Conservation (phyloP, 2,113 vertebrate genomes). For the Condylura cristata region DNA sequence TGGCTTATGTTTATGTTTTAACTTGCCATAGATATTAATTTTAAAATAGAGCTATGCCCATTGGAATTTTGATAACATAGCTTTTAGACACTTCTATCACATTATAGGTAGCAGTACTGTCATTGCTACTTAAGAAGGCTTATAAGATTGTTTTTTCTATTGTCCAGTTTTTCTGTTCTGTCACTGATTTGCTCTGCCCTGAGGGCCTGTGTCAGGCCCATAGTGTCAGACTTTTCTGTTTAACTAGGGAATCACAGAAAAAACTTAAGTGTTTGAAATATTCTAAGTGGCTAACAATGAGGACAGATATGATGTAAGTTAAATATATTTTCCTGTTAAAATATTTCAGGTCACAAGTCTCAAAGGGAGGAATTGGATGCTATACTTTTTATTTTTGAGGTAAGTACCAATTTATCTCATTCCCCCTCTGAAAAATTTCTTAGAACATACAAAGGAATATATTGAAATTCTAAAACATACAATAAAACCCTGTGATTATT, state of each 20-base stretch:
- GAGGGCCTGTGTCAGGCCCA: background rate
- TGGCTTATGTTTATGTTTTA: slow-evolving; percentile 28
- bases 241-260: slow-evolving; percentile 22
- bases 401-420: slow-evolving; percentile 80
- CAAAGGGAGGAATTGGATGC: slow-evolving; percentile 99
- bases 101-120: background rate
- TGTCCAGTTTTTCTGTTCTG: background rate
- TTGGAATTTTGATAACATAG: background rate
- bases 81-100: background rate
- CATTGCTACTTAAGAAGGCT: background rate
- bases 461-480: slow-evolving; percentile 16
- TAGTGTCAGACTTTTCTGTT: too few species aligned
- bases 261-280: background rate
- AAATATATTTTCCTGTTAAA: slow-evolving; percentile 72
- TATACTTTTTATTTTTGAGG: slow-evolving; percentile 99
- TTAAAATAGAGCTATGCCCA: slow-evolving; percentile 2
- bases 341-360: slow-evolving; percentile 95
- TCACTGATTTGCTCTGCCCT: background rate
- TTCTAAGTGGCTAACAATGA: slow-evolving; percentile 56
- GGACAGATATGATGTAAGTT: slow-evolving; percentile 51
- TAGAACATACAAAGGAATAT: slow-evolving; percentile 6
- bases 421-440: slow-evolving; percentile 17
- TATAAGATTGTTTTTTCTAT: background rate
- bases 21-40: slow-evolving; percentile 9
- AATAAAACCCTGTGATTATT: background rate